Conservation (phyloP, 2,113 vertebrate species). For the Chaetops frenatus region DNA sequence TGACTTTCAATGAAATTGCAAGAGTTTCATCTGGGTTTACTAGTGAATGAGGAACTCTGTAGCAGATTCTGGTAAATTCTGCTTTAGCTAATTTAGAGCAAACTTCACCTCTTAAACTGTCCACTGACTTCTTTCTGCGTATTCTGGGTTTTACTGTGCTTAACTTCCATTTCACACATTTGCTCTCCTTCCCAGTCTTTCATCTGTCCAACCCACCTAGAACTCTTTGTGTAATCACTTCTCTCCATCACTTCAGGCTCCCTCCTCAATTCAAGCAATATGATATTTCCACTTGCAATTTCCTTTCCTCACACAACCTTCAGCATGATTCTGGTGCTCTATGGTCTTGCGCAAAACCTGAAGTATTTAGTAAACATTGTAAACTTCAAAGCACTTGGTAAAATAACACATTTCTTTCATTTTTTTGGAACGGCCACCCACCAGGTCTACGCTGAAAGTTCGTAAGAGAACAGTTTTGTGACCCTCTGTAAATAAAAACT, state of each 20-base stretch:
- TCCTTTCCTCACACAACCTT: background rate
- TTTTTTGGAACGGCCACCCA: background rate
- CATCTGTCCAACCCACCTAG: background rate
- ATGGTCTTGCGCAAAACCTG: background rate
- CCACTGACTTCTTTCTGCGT: background rate
- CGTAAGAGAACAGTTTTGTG: background rate
- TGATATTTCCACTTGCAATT: background rate
- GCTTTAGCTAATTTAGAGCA: background rate
- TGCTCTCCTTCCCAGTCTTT: background rate
- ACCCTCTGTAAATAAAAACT: background rate
- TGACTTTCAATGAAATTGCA: background rate
- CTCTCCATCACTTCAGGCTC: background rate
- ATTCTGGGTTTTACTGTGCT: background rate
- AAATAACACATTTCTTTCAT: background rate
- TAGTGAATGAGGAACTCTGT: background rate
- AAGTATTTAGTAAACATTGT: background rate
- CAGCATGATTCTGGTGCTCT: background rate
- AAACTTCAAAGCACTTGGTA: background rate
- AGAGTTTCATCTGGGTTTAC: background rate
- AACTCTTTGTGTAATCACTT: background rate
- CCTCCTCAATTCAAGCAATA: background rate
- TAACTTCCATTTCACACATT: background rate
- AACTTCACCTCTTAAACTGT: background rate
- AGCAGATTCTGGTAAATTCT: background rate
- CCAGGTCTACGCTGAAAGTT: background rate